A percentile compares a stretch with the other conserved stretches of the same genome.
Evolutionary conservation across 2,888 invertebrate species (phyloP).

Genomic region (Eristalis tenax): DNA sequence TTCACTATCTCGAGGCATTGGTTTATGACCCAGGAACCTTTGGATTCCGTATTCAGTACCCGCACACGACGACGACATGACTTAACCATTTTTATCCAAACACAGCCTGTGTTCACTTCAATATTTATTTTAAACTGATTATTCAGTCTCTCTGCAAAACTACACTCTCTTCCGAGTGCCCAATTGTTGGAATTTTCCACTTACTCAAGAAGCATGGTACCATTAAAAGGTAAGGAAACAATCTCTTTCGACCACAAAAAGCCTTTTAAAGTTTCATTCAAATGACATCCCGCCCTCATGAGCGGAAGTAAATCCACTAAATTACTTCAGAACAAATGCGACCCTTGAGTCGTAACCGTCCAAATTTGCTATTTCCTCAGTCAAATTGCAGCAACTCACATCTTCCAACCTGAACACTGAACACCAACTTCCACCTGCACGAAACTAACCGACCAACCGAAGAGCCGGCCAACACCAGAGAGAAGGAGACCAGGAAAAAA

Average conservation of each 20-base stretch:
- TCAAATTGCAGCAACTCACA: conserved; percentile 50
- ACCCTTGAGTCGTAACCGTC: conserved; percentile 51
- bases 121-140: not conserved
- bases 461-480: conserved; percentile 1
- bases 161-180: not conserved
- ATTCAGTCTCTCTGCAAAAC: not conserved
- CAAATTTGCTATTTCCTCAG: conserved; percentile 59
- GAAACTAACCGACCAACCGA: conserved; percentile 14
- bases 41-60: too few relatives aligned
- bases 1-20: too few relatives aligned
- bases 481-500: conserved; percentile 19
- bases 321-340: conserved; percentile 63
- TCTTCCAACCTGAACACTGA: conserved; percentile 23
- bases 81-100: too few relatives aligned
- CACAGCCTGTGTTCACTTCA: not conserved
- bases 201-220: not conserved
- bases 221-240: conserved; percentile 31
- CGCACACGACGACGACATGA: too few relatives aligned
- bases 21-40: too few relatives aligned
- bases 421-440: conserved; percentile 51
- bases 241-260: conserved; percentile 14
- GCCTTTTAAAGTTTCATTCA: conserved; percentile 52
- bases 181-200: not conserved
- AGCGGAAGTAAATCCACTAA: conserved; percentile 37
- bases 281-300: conserved; percentile 41